Evolutionary conservation across 2,113 vertebrate genomes (phyloP), one percentile per base, ranked within the genome.

Genomic region (Trinectes maculatus): DNA sequence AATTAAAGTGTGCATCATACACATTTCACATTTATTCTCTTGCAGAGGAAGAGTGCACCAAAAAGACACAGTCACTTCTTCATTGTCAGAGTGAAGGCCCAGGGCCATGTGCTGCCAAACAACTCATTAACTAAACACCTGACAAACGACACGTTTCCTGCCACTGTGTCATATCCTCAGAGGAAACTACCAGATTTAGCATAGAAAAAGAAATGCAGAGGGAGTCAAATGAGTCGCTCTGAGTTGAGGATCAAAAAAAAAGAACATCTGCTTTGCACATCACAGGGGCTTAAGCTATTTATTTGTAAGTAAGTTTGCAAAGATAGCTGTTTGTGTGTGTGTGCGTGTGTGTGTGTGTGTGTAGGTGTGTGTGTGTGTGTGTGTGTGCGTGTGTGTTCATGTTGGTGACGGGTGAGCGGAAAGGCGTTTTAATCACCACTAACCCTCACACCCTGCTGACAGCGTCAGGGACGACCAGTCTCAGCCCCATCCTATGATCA

Each of bases 371-470:
- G 28, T 59, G 60, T 28, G 24, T 63, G 72, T 64, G 53, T n/a
- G 16, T 80, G 66, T 82, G 53, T 84, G 84, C 89, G n/a, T n/a
- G n/a, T n/a, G n/a, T n/a, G n/a, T n/a, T n/a, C n/a, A n/a, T n/a
- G n/a, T n/a, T n/a, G n/a, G n/a, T 89, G 89, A 91, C 88, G 64
- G 88, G 53, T 70, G 71, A 59, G 60, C 75, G 75, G 75, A 77
- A 82, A 77, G 80, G 57, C 49, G 80, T 88, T 88, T 89, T 91
- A 91, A 90, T 91, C 90, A 90, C 79, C 62, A 70, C 69, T 80
- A 89, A 89, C 80, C 77, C 80, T 60, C 57, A 66, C 79, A 74
- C 74, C 74, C 61, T 77, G 89, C 89, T 91, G 91, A 90, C 89
- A 85, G 75, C 54, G 39, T 77, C 75, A 79, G 75, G 85, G 73